Percentiles rank a stretch among this genome's conserved stretches.
phyloP scores from a whole-genome alignment of 2,888 invertebrate species.

The Agonopterix heracliana region DNA sequence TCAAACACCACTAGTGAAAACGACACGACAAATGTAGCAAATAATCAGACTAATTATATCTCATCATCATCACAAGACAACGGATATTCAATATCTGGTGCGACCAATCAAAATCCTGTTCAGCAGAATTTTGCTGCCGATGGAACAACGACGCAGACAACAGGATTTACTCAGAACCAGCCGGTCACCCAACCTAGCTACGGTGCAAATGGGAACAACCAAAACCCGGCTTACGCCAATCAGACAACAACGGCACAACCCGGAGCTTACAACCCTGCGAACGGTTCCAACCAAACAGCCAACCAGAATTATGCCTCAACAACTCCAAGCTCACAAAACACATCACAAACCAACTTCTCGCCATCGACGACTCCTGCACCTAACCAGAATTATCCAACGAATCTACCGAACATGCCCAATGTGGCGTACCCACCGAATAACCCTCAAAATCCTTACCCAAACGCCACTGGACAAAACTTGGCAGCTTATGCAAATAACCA shows the following conservation, averaged over 20 bases:
- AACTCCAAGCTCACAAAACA: constrained; percentile 44
- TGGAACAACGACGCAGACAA: constrained; percentile 37
- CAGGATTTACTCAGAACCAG: constrained; percentile 41
- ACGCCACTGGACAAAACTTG: constrained; percentile 66
- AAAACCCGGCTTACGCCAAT: constrained; percentile 35
- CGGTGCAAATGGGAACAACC: constrained; percentile 40
- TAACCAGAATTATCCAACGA: constrained; percentile 47
- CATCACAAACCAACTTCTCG: constrained; percentile 50
- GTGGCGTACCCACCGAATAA: constrained; percentile 46
- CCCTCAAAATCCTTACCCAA: constrained; percentile 58
- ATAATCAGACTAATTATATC: constrained; percentile 59
- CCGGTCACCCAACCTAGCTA: constrained; percentile 42
- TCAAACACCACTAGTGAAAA: constrained; percentile 35
- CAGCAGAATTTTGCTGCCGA: constrained; percentile 49
- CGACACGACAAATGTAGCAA: constrained; percentile 41
- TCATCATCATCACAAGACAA: constrained; percentile 62
- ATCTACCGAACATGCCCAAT: constrained; percentile 49
- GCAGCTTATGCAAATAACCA: constrained; percentile 67
- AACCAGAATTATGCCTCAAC: constrained; percentile 40
- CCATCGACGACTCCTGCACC: constrained; percentile 62
- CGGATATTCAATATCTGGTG: constrained; percentile 38
- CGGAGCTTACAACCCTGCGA: constrained; percentile 43
- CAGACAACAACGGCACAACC: constrained; percentile 47
- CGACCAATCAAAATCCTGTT: constrained; percentile 29
- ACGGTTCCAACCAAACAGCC: constrained; percentile 42